Percentiles rank a stretch among this genome's conserved stretches.
phyloP scores from a whole-genome alignment of 2,888 invertebrate species.

The Marronus borbonicus region DNA sequence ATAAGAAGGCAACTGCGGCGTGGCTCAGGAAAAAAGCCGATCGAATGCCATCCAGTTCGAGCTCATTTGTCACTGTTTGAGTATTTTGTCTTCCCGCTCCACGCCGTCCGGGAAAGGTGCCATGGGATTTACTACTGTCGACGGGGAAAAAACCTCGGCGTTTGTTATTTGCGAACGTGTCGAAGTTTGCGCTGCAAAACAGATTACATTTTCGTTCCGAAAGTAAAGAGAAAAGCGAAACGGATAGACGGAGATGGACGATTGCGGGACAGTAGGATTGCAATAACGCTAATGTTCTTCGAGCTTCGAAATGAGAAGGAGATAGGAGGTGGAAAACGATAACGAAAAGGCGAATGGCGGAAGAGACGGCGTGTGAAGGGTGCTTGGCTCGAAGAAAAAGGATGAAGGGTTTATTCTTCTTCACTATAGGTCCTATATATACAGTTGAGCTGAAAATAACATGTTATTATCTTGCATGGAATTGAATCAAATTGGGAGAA shows the following conservation, averaged over 20 bases:
- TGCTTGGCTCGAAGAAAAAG: not conserved
- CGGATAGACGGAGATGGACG: constrained; percentile 6
- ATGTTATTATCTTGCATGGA: too few species aligned
- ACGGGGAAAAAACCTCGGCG: constrained; percentile 44
- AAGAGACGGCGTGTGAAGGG: constrained; percentile 1
- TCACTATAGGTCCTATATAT: too few species aligned
- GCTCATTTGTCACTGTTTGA: constrained; percentile 45
- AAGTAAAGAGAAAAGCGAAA: constrained; percentile 29
- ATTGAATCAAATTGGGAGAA: too few species aligned
- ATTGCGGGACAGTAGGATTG: constrained; percentile 13
- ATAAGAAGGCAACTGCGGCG: not conserved
- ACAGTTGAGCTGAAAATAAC: too few species aligned
- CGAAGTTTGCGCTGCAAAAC: constrained; percentile 49
- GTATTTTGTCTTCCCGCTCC: constrained; percentile 43
- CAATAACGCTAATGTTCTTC: constrained; percentile 38
- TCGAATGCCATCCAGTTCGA: constrained; percentile 34
- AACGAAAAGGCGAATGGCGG: not conserved
- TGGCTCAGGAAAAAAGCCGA: constrained; percentile 21
- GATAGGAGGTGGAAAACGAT: not conserved
- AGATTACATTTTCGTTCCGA: constrained; percentile 42
- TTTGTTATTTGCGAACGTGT: constrained; percentile 48
- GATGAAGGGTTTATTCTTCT: not conserved
- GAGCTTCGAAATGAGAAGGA: constrained; percentile 21
- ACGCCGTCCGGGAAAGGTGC: constrained; percentile 25
- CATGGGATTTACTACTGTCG: constrained; percentile 45